These are phyloP conservation scores for Rana temporaria DNA, from an alignment of 2,113 vertebrate genomes.

Conservation along the genomic window DNA sequence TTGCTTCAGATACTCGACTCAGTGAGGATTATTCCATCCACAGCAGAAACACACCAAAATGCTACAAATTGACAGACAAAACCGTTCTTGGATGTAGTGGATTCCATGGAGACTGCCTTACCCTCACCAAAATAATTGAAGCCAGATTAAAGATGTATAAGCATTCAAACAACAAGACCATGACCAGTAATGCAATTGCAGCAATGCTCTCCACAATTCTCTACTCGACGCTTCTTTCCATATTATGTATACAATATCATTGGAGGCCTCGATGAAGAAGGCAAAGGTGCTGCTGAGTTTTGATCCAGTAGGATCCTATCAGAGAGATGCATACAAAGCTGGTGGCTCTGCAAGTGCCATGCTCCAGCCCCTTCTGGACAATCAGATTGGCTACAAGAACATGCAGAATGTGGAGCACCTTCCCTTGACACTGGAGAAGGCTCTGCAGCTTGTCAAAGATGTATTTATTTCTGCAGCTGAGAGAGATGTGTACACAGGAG, in stretches of 20 bases:
- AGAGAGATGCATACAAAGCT: constrained; percentile 93
- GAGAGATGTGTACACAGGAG: constrained; percentile 96
- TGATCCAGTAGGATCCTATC: constrained; percentile 96
- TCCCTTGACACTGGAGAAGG: constrained; percentile 88
- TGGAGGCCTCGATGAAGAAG: constrained; percentile 94
- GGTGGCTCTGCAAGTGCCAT: constrained; percentile 97
- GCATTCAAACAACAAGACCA: constrained; percentile 95
- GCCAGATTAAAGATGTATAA: constrained; percentile 99
- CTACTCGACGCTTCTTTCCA: constrained; percentile 96
- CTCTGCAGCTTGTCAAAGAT: constrained; percentile 92
- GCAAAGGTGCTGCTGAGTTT: constrained; percentile 96
- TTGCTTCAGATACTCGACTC: constrained; percentile 94
- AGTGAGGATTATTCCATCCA: constrained; percentile 96
- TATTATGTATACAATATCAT: constrained; percentile 99
- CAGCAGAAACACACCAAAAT: constrained; percentile 92
- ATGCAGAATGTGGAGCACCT: constrained; percentile 90
- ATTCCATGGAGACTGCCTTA: constrained; percentile 97
- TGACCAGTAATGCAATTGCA: constrained; percentile 94
- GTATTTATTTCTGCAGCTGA: constrained; percentile 97
- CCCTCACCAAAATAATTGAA: constrained; percentile 96
- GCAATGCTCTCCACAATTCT: constrained; percentile 97
- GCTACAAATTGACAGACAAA: constrained; percentile 94
- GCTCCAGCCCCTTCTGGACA: constrained; percentile 95
- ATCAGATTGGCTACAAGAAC: constrained; percentile 99
- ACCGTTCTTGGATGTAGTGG: constrained; percentile 94